Base-by-base conservation (phyloP, 1,140 invertebrate genomes). In the Ladona fulva region DNA sequence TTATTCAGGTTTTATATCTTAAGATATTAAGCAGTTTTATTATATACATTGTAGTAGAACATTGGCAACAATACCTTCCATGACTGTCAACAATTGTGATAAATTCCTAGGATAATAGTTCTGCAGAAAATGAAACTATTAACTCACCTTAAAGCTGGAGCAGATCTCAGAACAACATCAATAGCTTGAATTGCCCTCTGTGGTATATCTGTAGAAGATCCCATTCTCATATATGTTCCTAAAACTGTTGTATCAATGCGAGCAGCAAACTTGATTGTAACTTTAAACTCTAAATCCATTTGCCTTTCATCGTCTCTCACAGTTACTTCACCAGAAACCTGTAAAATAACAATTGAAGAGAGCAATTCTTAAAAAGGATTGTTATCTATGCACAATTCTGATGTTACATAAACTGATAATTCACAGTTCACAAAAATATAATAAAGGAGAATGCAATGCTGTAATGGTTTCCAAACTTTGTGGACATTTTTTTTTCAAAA, bases 111-210 rank as follows among this genome's bases (percentile, higher is more conserved):
- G n/a, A n/a, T n/a, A n/a, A n/a, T n/a, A n/a, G n/a, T n/a, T n/a
- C n/a, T n/a, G n/a, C n/a, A n/a, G n/a, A n/a, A n/a, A n/a, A n/a
- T n/a, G n/a, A n/a, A n/a, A n/a, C n/a, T n/a, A n/a, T n/a, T 37
- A 37, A 79, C 77, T 78, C 52, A 81, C 79, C 76, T 78, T n/a
- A 75, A 74, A 19, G 78, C 76, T 12, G 84, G 78, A 24, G 83
- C 88, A 80, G 91, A 90, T 77, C 91, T 87, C 79, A 97, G 87
- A 73, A 97, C 91, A 0, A 97, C 90, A 84, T 97, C 95, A 0
- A 97, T 82, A 75, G 91, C 93, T 84, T 94, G 92, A 14, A 94
- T 83, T 0, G 89, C 88, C 52, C 91, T 90, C 82, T 90, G 89
- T 6, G 94, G 92, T 79, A 85, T 81, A 79, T 83, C 81, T 79